Evolutionary conservation across 1,140 invertebrate species (phyloP), one percentile per base, ranked within the genome.

Genomic region (Gryllus bimaculatus): DNA sequence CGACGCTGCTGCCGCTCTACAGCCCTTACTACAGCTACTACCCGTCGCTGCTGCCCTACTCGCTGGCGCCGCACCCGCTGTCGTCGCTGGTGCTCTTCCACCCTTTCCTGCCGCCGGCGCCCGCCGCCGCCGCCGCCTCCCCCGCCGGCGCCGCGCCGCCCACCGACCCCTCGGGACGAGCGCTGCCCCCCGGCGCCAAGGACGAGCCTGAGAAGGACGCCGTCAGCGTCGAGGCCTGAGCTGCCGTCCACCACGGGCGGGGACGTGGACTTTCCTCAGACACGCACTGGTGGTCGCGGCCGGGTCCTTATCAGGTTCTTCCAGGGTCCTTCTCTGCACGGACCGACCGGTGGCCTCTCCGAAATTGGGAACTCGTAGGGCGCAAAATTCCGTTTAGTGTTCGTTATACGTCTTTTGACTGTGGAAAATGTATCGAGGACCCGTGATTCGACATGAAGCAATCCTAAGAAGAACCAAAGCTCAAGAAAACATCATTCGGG

Each of bases 121-220:
- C 48, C 15, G 47, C 48, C 15, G 74, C n/a, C 26, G 47, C 0
- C 47, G 20, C 8, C 48, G 47, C 39, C 10, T 0, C 12, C 15
- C 15, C 15, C 15, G 20, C 47, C 47, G 39, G 10, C 18, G 76
- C 47, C 6, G n/a, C 39, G 13, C 47, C 47, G 47, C 21, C 75
- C 5, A 26, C 74, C 48, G 48, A 77, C 47, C 26, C 39, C 39
- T 76, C 75, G 47, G 18, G 47, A 0, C 48, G 47, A 8, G n/a
- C 18, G 20, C 10, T 77, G 15, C 76, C 76, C 8, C 12, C 47
- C 12, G 76, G 76, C 21, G n/a, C 48, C n/a, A 49, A 77, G 48
- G 76, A 77, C 48, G 76, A 77, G n/a, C 47, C 76, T n/a, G 76
- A 77, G 8, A 77, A 77, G n/a, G 76, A 49, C 12, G 47, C 76